phyloP scores from a whole-genome alignment of 92 coral and sea anemone genomes.

The Zoanthus gigantus region DNA sequence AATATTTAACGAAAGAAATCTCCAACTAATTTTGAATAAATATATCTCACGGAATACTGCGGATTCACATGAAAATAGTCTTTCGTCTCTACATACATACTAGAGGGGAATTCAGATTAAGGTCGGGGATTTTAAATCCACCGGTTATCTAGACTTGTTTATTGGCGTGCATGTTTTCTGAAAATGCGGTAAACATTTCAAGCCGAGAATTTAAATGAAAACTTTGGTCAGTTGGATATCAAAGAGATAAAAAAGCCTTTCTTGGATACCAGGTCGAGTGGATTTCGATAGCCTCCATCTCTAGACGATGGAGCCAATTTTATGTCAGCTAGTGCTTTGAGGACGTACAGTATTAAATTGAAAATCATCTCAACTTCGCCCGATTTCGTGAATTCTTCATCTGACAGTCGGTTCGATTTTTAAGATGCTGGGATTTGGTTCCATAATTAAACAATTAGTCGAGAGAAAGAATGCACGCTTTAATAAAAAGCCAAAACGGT shows the following conservation, averaged over 20 bases:
- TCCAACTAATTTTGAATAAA: conserved; percentile 20
- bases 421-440: conserved; percentile 31
- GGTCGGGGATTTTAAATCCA: conserved; percentile 1
- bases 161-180: not conserved
- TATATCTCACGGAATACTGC: conserved; percentile 16
- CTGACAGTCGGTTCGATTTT: conserved; percentile 26
- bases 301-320: conserved; percentile 24
- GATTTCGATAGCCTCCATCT: conserved; percentile 24
- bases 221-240: conserved; percentile 30
- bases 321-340: conserved; percentile 24
- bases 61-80: conserved; percentile 17
- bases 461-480: conserved; percentile 23
- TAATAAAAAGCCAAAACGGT: conserved; percentile 17
- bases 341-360: conserved; percentile 22
- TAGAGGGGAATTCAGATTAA: not conserved
- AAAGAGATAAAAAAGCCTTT: conserved; percentile 22
- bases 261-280: conserved; percentile 30
- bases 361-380: conserved; percentile 33
- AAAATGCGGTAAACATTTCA: conserved; percentile 26
- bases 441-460: conserved; percentile 4
- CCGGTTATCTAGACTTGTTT: conserved; percentile 10
- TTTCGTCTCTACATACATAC: conserved; percentile 22
- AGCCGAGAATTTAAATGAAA: conserved; percentile 14
- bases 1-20: conserved; percentile 8
- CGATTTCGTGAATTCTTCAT: conserved; percentile 21